Base-by-base conservation (phyloP, 1,140 invertebrate species). In the Glossosoma conforme region DNA sequence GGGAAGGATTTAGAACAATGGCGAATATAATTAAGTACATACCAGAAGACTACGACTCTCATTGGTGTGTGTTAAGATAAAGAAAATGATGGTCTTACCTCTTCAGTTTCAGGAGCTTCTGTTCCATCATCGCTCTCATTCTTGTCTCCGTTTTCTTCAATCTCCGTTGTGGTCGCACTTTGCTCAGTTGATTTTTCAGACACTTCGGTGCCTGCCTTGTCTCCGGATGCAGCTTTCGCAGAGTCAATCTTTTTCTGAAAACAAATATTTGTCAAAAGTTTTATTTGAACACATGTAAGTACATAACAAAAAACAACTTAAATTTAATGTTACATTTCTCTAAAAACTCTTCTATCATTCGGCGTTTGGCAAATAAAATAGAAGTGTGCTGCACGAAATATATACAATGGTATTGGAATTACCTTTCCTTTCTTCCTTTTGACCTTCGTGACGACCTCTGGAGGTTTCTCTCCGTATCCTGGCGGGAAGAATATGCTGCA, bases 401-500 rank as follows among this genome's bases (percentile, higher is more conserved):
- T 21, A 19, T 6, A 36, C 22, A 20, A n/a, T 3, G 11, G 13
- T 24, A 30, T 15, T 14, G 9, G 20, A 15, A 14, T 41, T 54
- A 59, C 57, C 48, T 47, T 55, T 47, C 58, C 55, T 43, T 67
- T 73, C 63, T 72, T 75, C 55, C 72, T 72, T 60, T 67, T 68
- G 3, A 61, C 57, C 48, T 72, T 70, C 5, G 62, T 60, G 2
- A 51, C 44, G 13, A 49, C 51, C 48, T 54, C 47, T 47, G 38
- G 33, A 32, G 54, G 52, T 19, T 69, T 68, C 53, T 65, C 69
- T 58, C 62, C 76, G 62, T 82, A 83, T 8, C 68, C 77, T 13
- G 74, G 68, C 2, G 81, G 81, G 60, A 84, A 83, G 67, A 81
- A 79, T 37, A 72, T 62, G 3, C 56, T 57, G 43, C 79, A 79